Evolutionary conservation across 2,797 vertebrate genomes (phyloP), one percentile per base, ranked within the genome.

Genomic region (Ataeniobius toweri): DNA sequence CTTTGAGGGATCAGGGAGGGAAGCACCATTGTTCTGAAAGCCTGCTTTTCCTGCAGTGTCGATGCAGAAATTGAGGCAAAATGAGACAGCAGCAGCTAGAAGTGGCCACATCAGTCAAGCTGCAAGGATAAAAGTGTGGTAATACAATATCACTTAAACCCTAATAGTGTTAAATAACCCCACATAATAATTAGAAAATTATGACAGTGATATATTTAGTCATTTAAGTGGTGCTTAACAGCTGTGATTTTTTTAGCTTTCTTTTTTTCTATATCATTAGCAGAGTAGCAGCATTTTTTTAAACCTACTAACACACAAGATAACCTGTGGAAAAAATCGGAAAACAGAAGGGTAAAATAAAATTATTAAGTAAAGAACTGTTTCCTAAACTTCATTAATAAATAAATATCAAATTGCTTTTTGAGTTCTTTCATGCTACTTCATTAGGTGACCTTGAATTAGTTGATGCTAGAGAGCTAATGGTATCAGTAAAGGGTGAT

Each of bases 1-100:
- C 85, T 83, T 58, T 28, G 65, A 72, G 69, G 86, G 82, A 84
- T 8, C 20, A 84, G 51, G 79, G 74, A 83, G 80, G 76, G 65
- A 77, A 58, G 13, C 58, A 75, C 86, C 80, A 88, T 91, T 91
- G 87, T 89, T 88, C 80, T 74, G 58, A 79, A 77, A 83, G 80
- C 75, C 73, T 3, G 55, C 24, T 85, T 74, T 85, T 69, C 44
- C 72, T 63, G 77, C 65, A 0, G 26, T 65, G 28, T 69, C 65
- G 9, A 63, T 41, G 53, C 18, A 48, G 70, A 70, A 83, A 76
- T 3, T 1, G 71, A 61, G 8, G 4, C 5, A 51, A 82, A 72
- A 80, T 18, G 77, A 55, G 65, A n/a, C 3, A 3, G 51, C 51
- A 55, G 36, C 22, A 14, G 13, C 46, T 3, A 75, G 58, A 55